Evolutionary conservation across 2,888 invertebrate species (phyloP), one percentile per base, ranked within the genome.

Genomic region (Torymus texanus): DNA sequence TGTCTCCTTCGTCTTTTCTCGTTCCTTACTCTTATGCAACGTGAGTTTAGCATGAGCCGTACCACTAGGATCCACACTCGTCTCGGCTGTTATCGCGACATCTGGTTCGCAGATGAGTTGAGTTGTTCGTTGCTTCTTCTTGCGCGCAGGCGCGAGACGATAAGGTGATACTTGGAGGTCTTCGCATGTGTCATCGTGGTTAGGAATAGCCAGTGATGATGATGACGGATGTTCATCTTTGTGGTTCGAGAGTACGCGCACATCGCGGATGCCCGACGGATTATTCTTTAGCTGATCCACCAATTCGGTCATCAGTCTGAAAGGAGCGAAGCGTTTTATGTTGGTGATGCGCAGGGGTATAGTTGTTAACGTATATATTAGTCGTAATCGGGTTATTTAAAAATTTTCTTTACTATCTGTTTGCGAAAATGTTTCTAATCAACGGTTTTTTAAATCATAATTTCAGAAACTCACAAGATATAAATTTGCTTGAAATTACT

Each of bases 261-360:
- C 21, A 18, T 24, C 21, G 18, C 21, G 61, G 5, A 68, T 56
- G 1, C 11, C 58, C 29, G 13, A 14, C 18, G 14, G 62, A 5
- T 3, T 55, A 3, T 13, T 24, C 12, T 74, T 68, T 10, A 74
- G 16, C 53, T 75, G 62, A 3, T 66, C 62, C 50, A 72, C 63
- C n/a, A 79, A 24, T 61, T 81, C 65, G 41, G 50, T 41, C 59
- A 81, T 55, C 72, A 79, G 1, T 24, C 81, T 81, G 68, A 75
- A 78, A 75, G n/a, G 16, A 58, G 58, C 8, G 41, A 62, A 65
- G 41, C 41, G 41, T 5, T 21, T 21, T 41, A 41, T 41, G 41
- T 41, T 41, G 41, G 41, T 41, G 1, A 8, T 41, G 8, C 2
- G 21, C 21, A 21, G 21, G 41, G 41, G 41, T 8, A 41, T 41